A percentile compares a stretch with the other conserved stretches of the same genome.
Evolutionary conservation across 1,140 invertebrate species (phyloP).

Genomic region (Oscheius sp.): DNA sequence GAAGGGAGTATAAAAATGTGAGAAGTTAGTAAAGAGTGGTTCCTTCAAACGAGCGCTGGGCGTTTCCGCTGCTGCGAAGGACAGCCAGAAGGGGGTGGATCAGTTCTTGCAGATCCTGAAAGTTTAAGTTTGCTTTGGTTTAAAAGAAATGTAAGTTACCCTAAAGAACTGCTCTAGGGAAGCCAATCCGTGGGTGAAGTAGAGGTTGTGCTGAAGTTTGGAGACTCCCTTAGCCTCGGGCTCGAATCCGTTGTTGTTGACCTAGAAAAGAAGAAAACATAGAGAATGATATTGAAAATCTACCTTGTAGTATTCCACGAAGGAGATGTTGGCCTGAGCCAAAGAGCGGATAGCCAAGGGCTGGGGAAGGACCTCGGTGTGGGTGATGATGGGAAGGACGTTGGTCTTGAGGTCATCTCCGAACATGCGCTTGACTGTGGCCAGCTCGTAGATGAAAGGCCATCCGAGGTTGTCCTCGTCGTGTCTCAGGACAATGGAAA

Average conservation of each 20-base stretch:
- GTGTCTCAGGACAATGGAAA: conserved; percentile 33
- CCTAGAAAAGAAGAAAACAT: background rate
- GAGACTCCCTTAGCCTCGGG: conserved; percentile 23
- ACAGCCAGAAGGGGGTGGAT: conserved; percentile 32
- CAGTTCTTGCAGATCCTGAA: conserved; percentile 22
- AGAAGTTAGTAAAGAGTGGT: conserved; percentile 3
- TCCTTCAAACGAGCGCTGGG: background rate
- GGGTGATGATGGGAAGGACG: conserved; percentile 35
- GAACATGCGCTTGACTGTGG: conserved; percentile 37
- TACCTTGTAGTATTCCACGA: conserved; percentile 38
- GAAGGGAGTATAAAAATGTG: background rate
- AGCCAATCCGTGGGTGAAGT: conserved; percentile 28
- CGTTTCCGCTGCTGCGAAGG: conserved; percentile 10
- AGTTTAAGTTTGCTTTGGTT: background rate
- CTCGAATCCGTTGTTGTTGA: conserved; percentile 32
- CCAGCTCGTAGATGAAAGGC: conserved; percentile 39
- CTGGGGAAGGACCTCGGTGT: conserved; percentile 35
- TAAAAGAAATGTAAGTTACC: background rate
- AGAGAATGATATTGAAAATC: background rate
- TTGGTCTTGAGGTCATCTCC: conserved; percentile 39
- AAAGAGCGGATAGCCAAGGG: conserved; percentile 30
- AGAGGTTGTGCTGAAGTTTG: conserved; percentile 35
- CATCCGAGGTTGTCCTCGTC: conserved; percentile 32
- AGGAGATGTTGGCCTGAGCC: conserved; percentile 33
- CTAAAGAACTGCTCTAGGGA: conserved; percentile 29